Conservation (phyloP, 2,888 invertebrate genomes). For the Phania funesta region DNA sequence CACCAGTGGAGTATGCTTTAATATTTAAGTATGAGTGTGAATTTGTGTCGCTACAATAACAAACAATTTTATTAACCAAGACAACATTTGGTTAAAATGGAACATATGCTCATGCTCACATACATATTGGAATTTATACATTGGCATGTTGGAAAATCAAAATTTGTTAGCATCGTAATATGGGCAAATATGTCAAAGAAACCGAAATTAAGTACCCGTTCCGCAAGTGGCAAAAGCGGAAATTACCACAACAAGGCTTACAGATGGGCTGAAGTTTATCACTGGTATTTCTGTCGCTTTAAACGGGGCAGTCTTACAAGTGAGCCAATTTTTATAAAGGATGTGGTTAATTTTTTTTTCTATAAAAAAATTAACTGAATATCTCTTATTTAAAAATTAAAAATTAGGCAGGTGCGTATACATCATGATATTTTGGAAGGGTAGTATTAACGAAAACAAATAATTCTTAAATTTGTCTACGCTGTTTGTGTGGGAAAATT, state of each 20-base stretch:
- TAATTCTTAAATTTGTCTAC: too few species aligned
- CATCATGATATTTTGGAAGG: too few species aligned
- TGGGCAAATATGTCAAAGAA: conserved; percentile 6
- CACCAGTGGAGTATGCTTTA: background rate
- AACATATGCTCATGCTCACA: background rate
- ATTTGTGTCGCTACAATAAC: conserved; percentile 3
- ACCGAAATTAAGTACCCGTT: conserved; percentile 37
- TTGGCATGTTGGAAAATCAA: conserved; percentile 54
- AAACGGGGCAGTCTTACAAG: background rate
- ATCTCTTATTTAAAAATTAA: too few species aligned
- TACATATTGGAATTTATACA: background rate
- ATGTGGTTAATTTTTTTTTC: too few species aligned
- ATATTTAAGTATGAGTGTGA: background rate
- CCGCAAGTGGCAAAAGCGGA: conserved; percentile 41
- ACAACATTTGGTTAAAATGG: conserved; percentile 50
- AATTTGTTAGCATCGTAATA: conserved; percentile 40
- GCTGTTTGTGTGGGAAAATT: too few species aligned
- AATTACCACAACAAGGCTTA: conserved; percentile 34
- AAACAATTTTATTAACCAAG: conserved; percentile 59
- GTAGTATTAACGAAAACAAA: too few species aligned
- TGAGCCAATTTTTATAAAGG: too few species aligned
- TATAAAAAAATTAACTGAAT: too few species aligned
- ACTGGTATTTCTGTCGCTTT: background rate
- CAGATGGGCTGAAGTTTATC: background rate
- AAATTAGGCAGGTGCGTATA: too few species aligned